Percentiles rank a stretch among this genome's conserved stretches.
Conservation (phyloP, 2,797 vertebrate genomes). For the Lagodon rhomboides region DNA sequence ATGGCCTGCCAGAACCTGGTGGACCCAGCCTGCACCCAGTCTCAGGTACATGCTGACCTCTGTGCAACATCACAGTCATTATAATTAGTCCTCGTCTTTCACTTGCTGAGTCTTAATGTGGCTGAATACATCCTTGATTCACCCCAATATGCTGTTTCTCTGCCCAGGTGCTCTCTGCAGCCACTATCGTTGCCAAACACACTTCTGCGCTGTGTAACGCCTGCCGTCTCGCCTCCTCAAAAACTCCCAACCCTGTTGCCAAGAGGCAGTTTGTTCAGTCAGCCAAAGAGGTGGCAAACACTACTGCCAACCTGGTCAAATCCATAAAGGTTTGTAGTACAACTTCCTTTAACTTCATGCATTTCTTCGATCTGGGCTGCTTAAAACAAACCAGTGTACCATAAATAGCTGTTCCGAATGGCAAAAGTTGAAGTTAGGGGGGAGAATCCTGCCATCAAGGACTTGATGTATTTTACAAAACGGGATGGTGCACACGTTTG, state of each 20-base stretch:
- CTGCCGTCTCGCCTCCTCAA: slow-evolving; percentile 95
- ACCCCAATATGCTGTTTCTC: background rate
- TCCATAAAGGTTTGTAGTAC: slow-evolving; percentile 92
- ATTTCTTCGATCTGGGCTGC: background rate
- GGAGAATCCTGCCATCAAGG: background rate
- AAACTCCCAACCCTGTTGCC: slow-evolving; percentile 94
- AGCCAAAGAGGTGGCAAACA: slow-evolving; percentile 99
- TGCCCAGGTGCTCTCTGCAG: slow-evolving; percentile 94
- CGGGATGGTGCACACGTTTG: background rate
- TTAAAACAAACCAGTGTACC: background rate
- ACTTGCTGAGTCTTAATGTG: background rate
- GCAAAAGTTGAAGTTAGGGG: too few relatives aligned
- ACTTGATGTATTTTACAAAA: background rate
- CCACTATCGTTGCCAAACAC: slow-evolving; percentile 98
- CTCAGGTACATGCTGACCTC: slow-evolving; percentile 86
- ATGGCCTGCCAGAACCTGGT: slow-evolving; percentile 99
- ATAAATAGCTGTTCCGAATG: background rate
- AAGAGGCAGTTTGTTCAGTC: slow-evolving; percentile 99
- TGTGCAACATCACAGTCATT: background rate
- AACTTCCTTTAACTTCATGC: background rate
- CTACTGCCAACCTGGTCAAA: slow-evolving; percentile 98
- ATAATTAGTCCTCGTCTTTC: background rate
- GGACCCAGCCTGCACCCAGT: slow-evolving; percentile 96
- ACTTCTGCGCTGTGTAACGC: slow-evolving; percentile 97
- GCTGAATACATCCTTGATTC: background rate